phyloP scores from a whole-genome alignment of 2,888 invertebrate species.

The Oscheius sp. region DNA sequence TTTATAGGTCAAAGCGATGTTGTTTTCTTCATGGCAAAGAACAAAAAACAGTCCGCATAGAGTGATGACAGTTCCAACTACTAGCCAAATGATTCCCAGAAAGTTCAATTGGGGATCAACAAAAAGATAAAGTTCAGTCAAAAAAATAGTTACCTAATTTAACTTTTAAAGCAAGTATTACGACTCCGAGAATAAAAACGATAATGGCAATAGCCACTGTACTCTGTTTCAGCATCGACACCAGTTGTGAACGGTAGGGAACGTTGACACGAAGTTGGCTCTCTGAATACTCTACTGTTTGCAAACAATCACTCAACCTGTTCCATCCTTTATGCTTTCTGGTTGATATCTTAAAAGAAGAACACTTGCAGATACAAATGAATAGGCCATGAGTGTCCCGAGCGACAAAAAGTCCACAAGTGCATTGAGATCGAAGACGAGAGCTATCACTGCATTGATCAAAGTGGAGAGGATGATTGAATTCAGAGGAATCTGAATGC shows the following conservation, averaged over 20 bases:
- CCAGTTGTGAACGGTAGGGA: conserved; percentile 29
- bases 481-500: conserved; percentile 50
- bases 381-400: conserved; percentile 45
- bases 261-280: conserved; percentile 41
- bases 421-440: conserved; percentile 55
- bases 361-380: conserved; percentile 46
- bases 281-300: not conserved
- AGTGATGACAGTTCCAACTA: conserved; percentile 29
- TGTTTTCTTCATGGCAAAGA: conserved; percentile 45
- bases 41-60: conserved; percentile 36
- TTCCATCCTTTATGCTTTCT: not conserved
- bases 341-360: conserved; percentile 35
- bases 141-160: conserved; percentile 30
- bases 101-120: conserved; percentile 8
- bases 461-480: conserved; percentile 52
- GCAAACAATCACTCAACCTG: not conserved
- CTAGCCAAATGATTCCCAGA: conserved; percentile 13
- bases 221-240: conserved; percentile 26
- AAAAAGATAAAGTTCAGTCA: not conserved
- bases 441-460: conserved; percentile 48
- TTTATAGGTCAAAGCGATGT: conserved; percentile 37
- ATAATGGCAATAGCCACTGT: conserved; percentile 39
- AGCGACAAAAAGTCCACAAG: conserved; percentile 52
- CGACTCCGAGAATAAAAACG: conserved; percentile 37
- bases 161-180: conserved; percentile 39